A percentile compares a stretch with the other conserved stretches of the same genome.
Evolutionary conservation across 23 tunicate species (phyloP).

Genomic region (Aplidium turbinatum): DNA sequence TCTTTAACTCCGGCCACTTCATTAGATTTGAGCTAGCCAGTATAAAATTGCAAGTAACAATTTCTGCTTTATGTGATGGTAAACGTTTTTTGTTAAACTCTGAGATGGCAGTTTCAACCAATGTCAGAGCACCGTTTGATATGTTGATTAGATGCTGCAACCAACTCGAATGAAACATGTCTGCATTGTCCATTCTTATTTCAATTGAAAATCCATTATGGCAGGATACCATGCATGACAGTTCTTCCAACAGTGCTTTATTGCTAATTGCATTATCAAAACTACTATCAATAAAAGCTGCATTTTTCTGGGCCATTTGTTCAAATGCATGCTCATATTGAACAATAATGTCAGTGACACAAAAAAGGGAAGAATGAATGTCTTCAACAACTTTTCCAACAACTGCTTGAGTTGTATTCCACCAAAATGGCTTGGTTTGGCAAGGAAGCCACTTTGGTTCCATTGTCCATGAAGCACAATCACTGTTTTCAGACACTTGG

Average conservation of each 20-base stretch:
- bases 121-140: neutral
- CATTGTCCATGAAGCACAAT: neutral
- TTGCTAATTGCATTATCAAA: neutral
- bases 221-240: neutral
- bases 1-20: conserved; percentile 41
- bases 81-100: neutral
- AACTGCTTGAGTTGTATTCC: conserved; percentile 12
- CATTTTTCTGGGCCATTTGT: neutral
- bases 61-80: neutral
- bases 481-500: conserved; percentile 10
- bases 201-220: conserved; percentile 1
- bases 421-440: conserved; percentile 33
- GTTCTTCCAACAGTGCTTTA: conserved; percentile 8
- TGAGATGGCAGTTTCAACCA: neutral
- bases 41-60: neutral
- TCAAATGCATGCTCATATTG: conserved; percentile 30
- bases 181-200: neutral
- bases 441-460: conserved; percentile 23
- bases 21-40: neutral
- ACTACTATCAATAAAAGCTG: neutral
- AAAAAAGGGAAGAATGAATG: conserved; percentile 59
- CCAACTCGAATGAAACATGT: conserved; percentile 21
- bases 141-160: neutral
- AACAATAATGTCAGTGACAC: conserved; percentile 54
- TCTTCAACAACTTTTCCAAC: conserved; percentile 35